Evolutionary conservation across 2,888 invertebrate genomes (phyloP), one percentile per base, ranked within the genome.

Genomic region (Pachliopta kotzebuea): DNA sequence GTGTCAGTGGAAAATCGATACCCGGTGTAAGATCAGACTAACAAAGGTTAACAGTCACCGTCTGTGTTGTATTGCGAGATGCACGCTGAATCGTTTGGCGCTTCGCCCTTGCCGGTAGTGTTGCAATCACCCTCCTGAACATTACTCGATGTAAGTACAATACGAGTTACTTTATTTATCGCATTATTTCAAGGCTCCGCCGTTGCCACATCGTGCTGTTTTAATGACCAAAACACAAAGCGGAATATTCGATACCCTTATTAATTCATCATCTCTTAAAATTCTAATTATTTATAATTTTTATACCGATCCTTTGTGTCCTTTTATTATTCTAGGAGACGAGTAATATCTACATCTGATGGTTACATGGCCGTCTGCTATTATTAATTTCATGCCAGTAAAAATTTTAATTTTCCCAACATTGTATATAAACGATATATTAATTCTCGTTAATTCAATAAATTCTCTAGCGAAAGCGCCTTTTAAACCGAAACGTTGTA

Each of bases 31-130:
- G 53, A 62, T 37, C n/a, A 56, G 31, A 23, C 54, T 11, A 21
- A 45, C 59, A 49, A 49, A 63, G 63, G 63, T 63, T 45, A 63
- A 54, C 58, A 60, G 64, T 60, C 60, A 60, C 55, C 45, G 55
- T 14, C 21, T n/a, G 55, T 31, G 37, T 37, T 11, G 37, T 55
- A 56, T 55, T 55, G 55, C 49, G 55, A 55, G 55, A 45, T 56
- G n/a, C 18, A n/a, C 21, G 18, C 9, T 18, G 54, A 6, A 17
- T 53, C 42, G 31, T 59, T 59, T 29, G 52, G 29, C 59, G 26
- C 6, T 26, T 26, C 42, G 61, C 61, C 61, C 56, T 61, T 61
- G 55, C 8, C 20, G 7, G 54, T 11, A 17, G 1, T 45, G 45
- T 42, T 20, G 29, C 61, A 61, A 61, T 61, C 54, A 6, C 21